Percentiles rank a stretch among this genome's conserved stretches.
These are phyloP conservation scores for Callospermophilus lateralis DNA, from an alignment of 2,113 vertebrate genomes.

Conservation along the genomic window DNA sequence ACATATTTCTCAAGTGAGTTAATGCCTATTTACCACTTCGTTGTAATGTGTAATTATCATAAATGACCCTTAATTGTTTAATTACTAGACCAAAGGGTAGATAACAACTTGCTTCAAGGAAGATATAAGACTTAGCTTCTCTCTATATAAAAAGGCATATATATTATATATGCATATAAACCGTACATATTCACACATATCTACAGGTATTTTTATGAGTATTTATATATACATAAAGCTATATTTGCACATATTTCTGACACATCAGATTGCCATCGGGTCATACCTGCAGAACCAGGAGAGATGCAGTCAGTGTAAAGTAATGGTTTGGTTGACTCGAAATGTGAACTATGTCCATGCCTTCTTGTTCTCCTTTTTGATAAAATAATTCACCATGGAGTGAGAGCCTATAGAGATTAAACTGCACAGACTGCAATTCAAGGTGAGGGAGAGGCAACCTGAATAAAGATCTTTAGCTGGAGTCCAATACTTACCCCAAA, in stretches of 20 bases:
- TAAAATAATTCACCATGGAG: background rate
- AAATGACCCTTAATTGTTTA: constrained; percentile 82
- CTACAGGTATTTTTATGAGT: constrained; percentile 2
- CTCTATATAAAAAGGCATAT: background rate
- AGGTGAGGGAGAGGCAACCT: background rate
- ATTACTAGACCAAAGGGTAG: constrained; percentile 74
- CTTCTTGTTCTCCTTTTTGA: constrained; percentile 1
- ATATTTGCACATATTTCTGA: background rate
- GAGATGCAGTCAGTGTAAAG: constrained; percentile 7
- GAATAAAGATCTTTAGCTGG: background rate
- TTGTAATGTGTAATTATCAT: constrained; percentile 77
- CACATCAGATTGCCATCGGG: background rate
- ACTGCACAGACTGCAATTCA: background rate
- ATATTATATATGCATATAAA: background rate
- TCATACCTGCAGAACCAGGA: background rate
- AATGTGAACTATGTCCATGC: background rate
- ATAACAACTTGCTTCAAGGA: constrained; percentile 72
- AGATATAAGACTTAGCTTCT: constrained; percentile 55
- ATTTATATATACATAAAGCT: background rate
- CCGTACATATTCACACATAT: background rate
- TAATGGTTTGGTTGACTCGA: constrained; percentile 17
- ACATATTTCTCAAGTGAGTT: constrained; percentile 79
- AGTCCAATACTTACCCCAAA: background rate
- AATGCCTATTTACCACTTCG: constrained; percentile 73
- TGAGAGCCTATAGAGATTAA: background rate